Evolutionary conservation across 2,888 invertebrate species (phyloP).

Genomic region (Petrolisthes manimaculis): DNA sequence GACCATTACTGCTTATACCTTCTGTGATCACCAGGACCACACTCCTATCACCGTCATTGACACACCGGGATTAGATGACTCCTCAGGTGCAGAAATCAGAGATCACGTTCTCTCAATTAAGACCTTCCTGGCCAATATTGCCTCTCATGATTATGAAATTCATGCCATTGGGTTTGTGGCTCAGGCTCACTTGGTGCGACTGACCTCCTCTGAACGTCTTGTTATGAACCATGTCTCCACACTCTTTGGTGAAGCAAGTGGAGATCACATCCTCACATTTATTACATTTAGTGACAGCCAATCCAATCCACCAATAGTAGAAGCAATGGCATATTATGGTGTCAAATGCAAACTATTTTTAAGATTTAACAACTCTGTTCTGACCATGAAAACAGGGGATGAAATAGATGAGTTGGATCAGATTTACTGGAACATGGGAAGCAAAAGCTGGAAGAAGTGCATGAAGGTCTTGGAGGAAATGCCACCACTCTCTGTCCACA

Average conservation of each 20-base stretch:
- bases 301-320: slow-evolving; percentile 39
- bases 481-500: slow-evolving; percentile 23
- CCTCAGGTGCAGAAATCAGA: slow-evolving; percentile 38
- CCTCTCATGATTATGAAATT: slow-evolving; percentile 24
- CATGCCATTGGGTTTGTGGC: slow-evolving; percentile 53
- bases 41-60: slow-evolving; percentile 35
- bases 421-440: slow-evolving; percentile 38
- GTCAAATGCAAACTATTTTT: slow-evolving; percentile 14
- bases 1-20: slow-evolving; percentile 38
- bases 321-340: slow-evolving; percentile 37
- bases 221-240: slow-evolving; percentile 39
- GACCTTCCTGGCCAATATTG: slow-evolving; percentile 45
- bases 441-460: slow-evolving; percentile 46
- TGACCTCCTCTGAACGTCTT: slow-evolving; percentile 48
- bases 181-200: slow-evolving; percentile 48
- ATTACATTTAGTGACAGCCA: slow-evolving; percentile 50
- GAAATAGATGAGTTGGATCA: slow-evolving; percentile 38
- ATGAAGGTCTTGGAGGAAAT: slow-evolving; percentile 25
- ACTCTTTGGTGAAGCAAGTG: slow-evolving; percentile 37
- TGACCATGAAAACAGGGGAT: slow-evolving; percentile 19
- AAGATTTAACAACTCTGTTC: slow-evolving; percentile 43
- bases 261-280: slow-evolving; percentile 29
- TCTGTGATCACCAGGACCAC: slow-evolving; percentile 10
- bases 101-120: slow-evolving; percentile 45
- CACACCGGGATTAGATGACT: slow-evolving; percentile 46